phyloP scores from a whole-genome alignment of 2,797 vertebrate genomes.

The Cheirogaleus major region DNA sequence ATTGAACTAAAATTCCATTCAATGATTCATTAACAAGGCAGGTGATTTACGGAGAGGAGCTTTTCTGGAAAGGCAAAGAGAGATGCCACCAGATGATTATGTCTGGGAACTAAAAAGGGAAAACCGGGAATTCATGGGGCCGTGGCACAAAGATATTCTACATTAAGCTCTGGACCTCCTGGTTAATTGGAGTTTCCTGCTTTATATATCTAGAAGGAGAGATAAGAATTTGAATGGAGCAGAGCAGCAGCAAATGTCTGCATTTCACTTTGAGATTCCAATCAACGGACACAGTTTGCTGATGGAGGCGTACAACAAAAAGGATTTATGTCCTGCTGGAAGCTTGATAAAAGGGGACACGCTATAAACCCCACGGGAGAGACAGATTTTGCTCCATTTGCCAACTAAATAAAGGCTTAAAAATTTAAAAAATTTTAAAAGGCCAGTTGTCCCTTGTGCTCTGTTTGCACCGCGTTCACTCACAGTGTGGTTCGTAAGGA shows the following conservation, averaged over 20 bases:
- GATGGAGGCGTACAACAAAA: neutral
- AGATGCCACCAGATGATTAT: neutral
- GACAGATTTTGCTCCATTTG: neutral
- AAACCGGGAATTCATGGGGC: neutral
- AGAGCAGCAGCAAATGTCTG: neutral
- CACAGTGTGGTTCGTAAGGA: slow-evolving; percentile 97
- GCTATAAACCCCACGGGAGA: neutral
- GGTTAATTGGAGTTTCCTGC: neutral
- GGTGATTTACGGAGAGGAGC: neutral
- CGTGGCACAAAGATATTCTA: neutral
- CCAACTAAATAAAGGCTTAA: neutral
- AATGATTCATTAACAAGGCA: neutral
- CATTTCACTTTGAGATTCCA: neutral
- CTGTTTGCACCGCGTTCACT: slow-evolving; percentile 79
- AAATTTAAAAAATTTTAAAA: neutral
- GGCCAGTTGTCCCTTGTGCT: neutral
- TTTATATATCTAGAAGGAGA: neutral
- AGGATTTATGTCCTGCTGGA: neutral
- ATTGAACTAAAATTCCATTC: neutral
- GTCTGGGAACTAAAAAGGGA: neutral
- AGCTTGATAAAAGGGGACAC: neutral
- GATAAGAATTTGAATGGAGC: neutral
- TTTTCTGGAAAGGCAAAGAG: neutral
- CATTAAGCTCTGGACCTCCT: neutral
- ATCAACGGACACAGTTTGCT: neutral